Evolutionary conservation across 2,888 invertebrate species (phyloP), one percentile per base, ranked within the genome.

Genomic region (Cheilosia scutellata): DNA sequence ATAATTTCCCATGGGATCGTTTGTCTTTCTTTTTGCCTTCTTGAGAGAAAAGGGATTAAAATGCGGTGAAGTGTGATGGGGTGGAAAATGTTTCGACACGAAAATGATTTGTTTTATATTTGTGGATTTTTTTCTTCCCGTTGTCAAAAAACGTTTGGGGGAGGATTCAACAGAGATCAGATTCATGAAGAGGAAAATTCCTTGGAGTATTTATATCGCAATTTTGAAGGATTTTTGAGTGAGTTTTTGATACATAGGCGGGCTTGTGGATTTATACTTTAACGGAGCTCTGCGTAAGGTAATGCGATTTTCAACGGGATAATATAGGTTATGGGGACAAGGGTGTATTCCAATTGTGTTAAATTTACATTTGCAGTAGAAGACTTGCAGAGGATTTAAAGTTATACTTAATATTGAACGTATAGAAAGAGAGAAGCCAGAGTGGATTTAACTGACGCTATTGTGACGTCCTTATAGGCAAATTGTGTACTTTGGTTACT

Each of bases 1-100:
- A 55, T 84, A 84, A 84, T 84, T 84, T 84, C 84, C 84, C 84
- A 40, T 40, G 84, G 79, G 84, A 84, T 71, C 70, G 75, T 84
- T 84, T 84, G 84, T 75, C 58, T 3, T 9, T 11, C 20, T 6
- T 47, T 16, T 33, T 33, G 33, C 33, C 33, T 33, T 7, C 47
- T 9, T 47, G 16, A 16, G 16, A 7, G 16, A 63, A 76, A 79
- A 79, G 79, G 84, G 79, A 84, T 84, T 79, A 79, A 84, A 79
- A 79, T 79, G 84, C 75, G 79, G 53, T 75, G 60, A 76, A 76
- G 75, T 70, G 75, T 37, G 84, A 76, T 76, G 75, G 79, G 58
- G 65, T 58, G 65, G 75, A 84, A 84, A 60, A 71, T 66, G 47
- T 75, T 65, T 71, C 71, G 71, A 60, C 84, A 79, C 79, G 84